A percentile compares a stretch with the other conserved stretches of the same genome.
Conservation (phyloP, 2,113 vertebrate species). For the Xyrauchen texanus region DNA sequence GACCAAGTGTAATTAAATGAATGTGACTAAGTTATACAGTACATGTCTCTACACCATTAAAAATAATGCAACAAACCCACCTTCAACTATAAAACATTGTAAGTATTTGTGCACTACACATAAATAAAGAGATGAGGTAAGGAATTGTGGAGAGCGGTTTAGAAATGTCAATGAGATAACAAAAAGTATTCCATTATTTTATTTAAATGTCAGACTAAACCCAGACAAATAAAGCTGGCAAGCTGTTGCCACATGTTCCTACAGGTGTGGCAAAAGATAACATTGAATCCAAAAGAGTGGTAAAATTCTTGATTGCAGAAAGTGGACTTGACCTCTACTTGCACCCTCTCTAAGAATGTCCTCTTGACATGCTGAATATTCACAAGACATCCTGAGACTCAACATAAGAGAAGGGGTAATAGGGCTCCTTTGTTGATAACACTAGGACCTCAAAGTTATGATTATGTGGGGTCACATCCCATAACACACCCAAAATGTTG, state of each 20-base stretch:
- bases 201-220: slow-evolving; percentile 3
- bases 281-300: neutral
- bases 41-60: neutral
- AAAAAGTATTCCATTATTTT: neutral
- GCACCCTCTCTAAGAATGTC: neutral
- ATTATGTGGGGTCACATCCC: slow-evolving; percentile 24
- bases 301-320: neutral
- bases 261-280: neutral
- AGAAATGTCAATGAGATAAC: slow-evolving; percentile 28
- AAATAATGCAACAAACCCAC: neutral
- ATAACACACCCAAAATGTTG: slow-evolving; percentile 15
- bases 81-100: neutral
- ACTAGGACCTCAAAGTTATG: slow-evolving; percentile 2
- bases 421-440: slow-evolving; percentile 24
- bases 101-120: neutral
- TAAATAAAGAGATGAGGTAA: neutral
- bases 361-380: neutral
- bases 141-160: neutral
- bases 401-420: slow-evolving; percentile 1
- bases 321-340: neutral
- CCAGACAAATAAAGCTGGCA: neutral
- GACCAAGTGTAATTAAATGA: neutral
- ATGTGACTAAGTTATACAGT: neutral
- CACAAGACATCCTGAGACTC: neutral
- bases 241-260: neutral